A percentile compares a stretch with the other conserved stretches of the same genome.
phyloP scores from a whole-genome alignment of 2,888 invertebrate species.

The Meghimatium bilineatum region DNA sequence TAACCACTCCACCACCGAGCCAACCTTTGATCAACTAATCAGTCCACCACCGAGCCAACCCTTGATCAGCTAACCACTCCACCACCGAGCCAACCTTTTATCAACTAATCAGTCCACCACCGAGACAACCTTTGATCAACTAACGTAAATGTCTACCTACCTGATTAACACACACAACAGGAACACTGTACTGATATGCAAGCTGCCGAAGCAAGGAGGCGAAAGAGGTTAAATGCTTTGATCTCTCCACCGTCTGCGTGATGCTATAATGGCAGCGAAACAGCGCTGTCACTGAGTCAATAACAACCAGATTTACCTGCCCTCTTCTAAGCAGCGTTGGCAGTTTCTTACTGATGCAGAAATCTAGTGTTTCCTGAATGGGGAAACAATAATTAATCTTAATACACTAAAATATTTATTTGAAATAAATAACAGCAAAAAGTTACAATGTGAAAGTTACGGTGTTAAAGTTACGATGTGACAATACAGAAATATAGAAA shows the following conservation, averaged over 20 bases:
- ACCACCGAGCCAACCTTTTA: too few relatives aligned
- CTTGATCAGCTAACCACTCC: too few relatives aligned
- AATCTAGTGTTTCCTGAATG: constrained; percentile 67
- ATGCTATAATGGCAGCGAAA: constrained; percentile 81
- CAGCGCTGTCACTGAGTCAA: constrained; percentile 86
- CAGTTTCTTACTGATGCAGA: constrained; percentile 79
- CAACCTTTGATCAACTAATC: too few relatives aligned
- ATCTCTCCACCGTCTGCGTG: constrained; percentile 76
- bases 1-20: too few relatives aligned
- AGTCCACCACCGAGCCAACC: too few relatives aligned
- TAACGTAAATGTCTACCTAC: constrained; percentile 78
- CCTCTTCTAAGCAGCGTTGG: constrained; percentile 79
- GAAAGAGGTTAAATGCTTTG: constrained; percentile 76
- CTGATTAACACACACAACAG: constrained; percentile 86
- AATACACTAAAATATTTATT: too few relatives aligned
- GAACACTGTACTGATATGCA: constrained; percentile 80
- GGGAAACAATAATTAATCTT: neutral
- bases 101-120: too few relatives aligned
- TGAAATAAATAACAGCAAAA: neutral
- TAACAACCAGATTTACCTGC: constrained; percentile 82
- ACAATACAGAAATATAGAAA: too few relatives aligned
- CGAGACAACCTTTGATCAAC: too few relatives aligned
- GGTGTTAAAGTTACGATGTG: too few relatives aligned
- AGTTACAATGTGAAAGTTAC: too few relatives aligned
- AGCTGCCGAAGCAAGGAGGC: constrained; percentile 81